A percentile compares a stretch with the other conserved stretches of the same genome.
Evolutionary conservation across 2,797 vertebrate genomes (phyloP).

Genomic region (Erpetoichthys calabaricus): DNA sequence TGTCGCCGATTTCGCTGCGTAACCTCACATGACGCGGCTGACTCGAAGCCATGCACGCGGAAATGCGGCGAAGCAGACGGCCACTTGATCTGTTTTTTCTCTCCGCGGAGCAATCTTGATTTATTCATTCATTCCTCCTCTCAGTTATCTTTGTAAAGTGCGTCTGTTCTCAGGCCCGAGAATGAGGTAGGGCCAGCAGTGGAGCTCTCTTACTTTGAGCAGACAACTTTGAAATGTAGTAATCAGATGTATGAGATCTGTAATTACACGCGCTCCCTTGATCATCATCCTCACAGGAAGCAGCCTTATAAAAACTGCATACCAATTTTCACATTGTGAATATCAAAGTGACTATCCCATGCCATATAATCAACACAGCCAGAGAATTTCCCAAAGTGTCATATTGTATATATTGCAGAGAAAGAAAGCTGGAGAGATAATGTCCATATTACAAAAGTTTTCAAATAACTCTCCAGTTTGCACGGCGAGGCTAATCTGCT

Average conservation of each 20-base stretch:
- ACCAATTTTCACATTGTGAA: constrained; percentile 17
- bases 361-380: constrained; percentile 11
- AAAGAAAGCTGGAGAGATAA: constrained; percentile 17
- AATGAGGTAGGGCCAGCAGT: constrained; percentile 2
- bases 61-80: no score
- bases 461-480: neutral
- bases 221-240: constrained; percentile 5
- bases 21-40: no score
- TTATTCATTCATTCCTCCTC: constrained; percentile 1
- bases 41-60: no score
- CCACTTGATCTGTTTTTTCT: no score
- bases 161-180: neutral
- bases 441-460: constrained; percentile 8
- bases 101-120: neutral
- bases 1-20: no score
- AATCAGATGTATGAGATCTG: constrained; percentile 5
- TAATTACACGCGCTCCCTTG: constrained; percentile 16
- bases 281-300: constrained; percentile 19
- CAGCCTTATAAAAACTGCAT: constrained; percentile 21
- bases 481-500: neutral
- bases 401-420: constrained; percentile 13
- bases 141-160: constrained; percentile 1
- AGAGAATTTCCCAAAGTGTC: constrained; percentile 17
- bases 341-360: constrained; percentile 13
- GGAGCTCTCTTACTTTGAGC: neutral